phyloP scores from a whole-genome alignment of 2,797 vertebrate species.

The Vireo griseus region DNA sequence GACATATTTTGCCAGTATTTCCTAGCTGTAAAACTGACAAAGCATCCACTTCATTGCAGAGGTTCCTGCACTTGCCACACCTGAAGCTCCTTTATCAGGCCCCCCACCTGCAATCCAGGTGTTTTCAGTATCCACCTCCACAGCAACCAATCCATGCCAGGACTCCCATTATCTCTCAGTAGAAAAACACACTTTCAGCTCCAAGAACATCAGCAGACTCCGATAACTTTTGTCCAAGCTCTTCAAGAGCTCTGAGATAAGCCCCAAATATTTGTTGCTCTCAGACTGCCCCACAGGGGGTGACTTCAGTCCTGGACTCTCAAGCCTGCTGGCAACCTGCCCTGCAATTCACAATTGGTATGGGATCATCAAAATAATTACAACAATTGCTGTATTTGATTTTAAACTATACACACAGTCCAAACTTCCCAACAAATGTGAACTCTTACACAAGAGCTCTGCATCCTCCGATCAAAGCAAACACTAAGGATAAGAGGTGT shows the following conservation, averaged over 20 bases:
- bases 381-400: not conserved
- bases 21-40: not conserved
- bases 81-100: not conserved
- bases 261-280: not conserved
- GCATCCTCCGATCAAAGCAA: not conserved
- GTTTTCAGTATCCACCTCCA: not conserved
- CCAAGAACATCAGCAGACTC: not conserved
- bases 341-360: not conserved
- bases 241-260: not conserved
- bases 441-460: not conserved
- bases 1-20: not conserved
- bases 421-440: not conserved
- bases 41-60: not conserved
- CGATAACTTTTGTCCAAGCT: not conserved
- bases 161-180: not conserved
- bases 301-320: not conserved
- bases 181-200: not conserved
- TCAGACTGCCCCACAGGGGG: not conserved
- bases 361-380: not conserved
- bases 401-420: not conserved
- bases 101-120: not conserved
- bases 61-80: not conserved
- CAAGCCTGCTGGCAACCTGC: rapidly evolving
- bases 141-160: not conserved
- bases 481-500: not conserved